phyloP scores from a whole-genome alignment of 2,797 vertebrate species.

The Catamblyrhynchus diadema region DNA sequence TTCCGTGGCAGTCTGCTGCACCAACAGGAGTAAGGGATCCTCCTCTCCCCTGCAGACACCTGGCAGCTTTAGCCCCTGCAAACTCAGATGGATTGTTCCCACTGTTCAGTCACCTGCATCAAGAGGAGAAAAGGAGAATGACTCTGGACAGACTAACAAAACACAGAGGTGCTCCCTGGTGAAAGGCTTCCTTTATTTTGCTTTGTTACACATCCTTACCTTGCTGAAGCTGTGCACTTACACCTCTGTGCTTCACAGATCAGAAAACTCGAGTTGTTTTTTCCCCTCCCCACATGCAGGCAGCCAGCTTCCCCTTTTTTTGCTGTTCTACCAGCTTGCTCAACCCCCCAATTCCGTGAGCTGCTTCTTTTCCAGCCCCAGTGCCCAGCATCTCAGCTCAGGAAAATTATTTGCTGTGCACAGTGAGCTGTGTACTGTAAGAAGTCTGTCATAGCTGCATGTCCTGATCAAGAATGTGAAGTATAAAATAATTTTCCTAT shows the following conservation, averaged over 20 bases:
- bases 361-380: neutral
- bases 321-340: neutral
- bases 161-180: neutral
- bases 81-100: neutral
- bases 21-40: neutral
- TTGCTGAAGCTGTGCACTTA: neutral
- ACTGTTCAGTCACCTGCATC: neutral
- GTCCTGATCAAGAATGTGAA: neutral
- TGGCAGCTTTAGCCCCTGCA: neutral
- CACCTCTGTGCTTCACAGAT: neutral
- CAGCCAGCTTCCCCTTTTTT: neutral
- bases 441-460: neutral
- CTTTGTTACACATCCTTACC: neutral
- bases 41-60: neutral
- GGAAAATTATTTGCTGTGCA: neutral
- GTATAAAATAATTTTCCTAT: neutral
- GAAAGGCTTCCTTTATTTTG: neutral
- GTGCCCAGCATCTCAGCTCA: neutral
- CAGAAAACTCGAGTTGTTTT: neutral
- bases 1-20: neutral
- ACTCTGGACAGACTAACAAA: neutral
- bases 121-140: neutral
- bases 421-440: neutral
- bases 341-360: fast-evolving
- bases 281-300: neutral